These are phyloP conservation scores for Epinephelus malabaricus DNA, from an alignment of 2,797 vertebrate species.

Conservation along the genomic window DNA sequence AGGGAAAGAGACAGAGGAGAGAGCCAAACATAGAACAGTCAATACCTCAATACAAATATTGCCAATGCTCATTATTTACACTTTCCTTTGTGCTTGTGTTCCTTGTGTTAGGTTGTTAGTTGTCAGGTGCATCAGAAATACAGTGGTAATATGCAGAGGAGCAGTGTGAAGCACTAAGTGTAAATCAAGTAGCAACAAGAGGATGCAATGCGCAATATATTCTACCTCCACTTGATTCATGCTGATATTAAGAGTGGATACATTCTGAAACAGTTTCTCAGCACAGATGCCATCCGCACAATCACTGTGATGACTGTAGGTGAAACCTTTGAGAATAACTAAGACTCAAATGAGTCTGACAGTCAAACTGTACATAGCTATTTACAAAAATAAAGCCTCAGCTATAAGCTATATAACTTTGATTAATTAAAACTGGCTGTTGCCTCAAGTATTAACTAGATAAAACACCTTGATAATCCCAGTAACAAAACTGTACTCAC, in stretches of 20 bases:
- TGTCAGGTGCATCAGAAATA: background rate
- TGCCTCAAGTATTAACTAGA: background rate
- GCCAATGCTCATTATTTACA: conserved; percentile 10
- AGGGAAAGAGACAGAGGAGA: conserved; percentile 19
- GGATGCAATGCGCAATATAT: conserved; percentile 11
- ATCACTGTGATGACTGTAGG: background rate
- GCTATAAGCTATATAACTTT: background rate
- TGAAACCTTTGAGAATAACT: conserved; percentile 6
- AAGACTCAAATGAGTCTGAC: background rate
- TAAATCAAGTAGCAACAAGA: conserved; percentile 7
- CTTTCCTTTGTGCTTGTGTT: background rate
- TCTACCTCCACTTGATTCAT: conserved; percentile 8
- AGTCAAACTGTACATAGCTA: background rate
- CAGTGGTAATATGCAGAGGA: background rate
- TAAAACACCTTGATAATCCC: background rate
- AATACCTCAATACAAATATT: background rate
- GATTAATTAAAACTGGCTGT: background rate
- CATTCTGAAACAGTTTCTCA: background rate
- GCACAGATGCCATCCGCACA: background rate
- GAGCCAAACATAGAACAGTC: conserved; percentile 9
- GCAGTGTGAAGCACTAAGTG: background rate
- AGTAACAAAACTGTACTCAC: background rate
- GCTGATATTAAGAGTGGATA: background rate
- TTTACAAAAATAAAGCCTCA: background rate
- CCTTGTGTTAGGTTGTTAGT: background rate